Evolutionary conservation across 2,113 vertebrate species (phyloP).

Genomic region (Lipotes vexillifer): DNA sequence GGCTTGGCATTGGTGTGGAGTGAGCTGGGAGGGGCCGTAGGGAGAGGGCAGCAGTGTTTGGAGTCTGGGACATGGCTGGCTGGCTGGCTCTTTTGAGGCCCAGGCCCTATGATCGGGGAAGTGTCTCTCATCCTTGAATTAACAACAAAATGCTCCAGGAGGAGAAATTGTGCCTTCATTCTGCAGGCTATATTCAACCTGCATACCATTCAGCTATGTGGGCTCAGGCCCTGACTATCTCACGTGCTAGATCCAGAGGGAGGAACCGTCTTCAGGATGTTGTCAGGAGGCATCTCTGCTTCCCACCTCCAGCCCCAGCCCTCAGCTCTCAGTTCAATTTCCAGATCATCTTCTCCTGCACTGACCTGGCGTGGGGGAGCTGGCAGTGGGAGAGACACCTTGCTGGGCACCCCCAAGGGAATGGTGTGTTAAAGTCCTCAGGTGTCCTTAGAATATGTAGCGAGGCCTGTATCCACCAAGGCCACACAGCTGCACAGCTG

Average conservation of each 20-base stretch:
- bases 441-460: background rate
- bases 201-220: fast-evolving
- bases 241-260: background rate
- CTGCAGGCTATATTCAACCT: background rate
- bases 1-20: background rate
- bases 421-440: background rate
- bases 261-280: background rate
- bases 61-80: background rate
- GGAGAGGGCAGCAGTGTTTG: background rate
- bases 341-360: background rate
- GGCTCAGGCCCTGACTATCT: background rate
- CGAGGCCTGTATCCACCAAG: background rate
- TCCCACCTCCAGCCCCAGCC: background rate
- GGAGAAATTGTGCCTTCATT: background rate
- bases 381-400: background rate
- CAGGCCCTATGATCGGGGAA: background rate
- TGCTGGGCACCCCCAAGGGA: background rate
- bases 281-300: background rate
- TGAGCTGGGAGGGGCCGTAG: fast-evolving
- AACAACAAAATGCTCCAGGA: background rate
- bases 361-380: background rate
- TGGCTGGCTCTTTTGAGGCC: background rate
- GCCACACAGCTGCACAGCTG: background rate
- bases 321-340: background rate
- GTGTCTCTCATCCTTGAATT: background rate